A percentile compares a stretch with the other conserved stretches of the same genome.
Evolutionary conservation across 2,113 vertebrate genomes (phyloP).

Genomic region (Oreochromis tanganicae): DNA sequence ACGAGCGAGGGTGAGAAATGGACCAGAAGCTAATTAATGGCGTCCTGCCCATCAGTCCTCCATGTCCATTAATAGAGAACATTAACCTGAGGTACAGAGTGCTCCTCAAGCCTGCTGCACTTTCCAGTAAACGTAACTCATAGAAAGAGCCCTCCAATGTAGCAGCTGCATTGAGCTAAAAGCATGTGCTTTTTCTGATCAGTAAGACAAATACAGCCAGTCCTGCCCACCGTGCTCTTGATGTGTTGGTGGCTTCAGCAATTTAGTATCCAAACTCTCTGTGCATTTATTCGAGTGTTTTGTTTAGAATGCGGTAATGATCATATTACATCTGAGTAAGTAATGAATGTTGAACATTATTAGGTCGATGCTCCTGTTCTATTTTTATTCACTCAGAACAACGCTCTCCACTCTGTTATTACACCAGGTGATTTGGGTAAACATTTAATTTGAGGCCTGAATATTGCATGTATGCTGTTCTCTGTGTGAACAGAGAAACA

Average conservation of each 20-base stretch:
- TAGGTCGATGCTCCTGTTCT: neutral
- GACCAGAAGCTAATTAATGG: conserved; percentile 74
- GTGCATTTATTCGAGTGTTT: conserved; percentile 43
- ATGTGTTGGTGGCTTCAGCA: conserved; percentile 21
- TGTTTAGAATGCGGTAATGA: conserved; percentile 46
- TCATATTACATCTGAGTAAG: conserved; percentile 12
- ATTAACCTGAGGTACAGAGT: conserved; percentile 79
- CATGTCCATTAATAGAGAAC: conserved; percentile 79
- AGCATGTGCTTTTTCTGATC: conserved; percentile 63
- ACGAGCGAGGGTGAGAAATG: conserved; percentile 66
- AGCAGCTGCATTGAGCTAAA: conserved; percentile 64
- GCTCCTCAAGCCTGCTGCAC: conserved; percentile 65
- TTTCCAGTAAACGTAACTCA: conserved; percentile 76
- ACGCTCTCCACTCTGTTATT: neutral
- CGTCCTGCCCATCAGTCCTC: conserved; percentile 64
- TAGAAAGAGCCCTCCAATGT: conserved; percentile 47
- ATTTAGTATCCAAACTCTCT: conserved; percentile 26
- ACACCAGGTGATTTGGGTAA: neutral
- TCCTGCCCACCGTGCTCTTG: neutral
- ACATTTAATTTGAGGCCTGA: conserved; percentile 3
- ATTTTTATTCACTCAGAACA: conserved; percentile 4
- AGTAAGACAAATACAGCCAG: conserved; percentile 50
- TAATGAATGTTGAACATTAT: conserved; percentile 19
- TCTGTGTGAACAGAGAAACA: neutral
- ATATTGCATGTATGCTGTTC: neutral